A percentile compares a stretch with the other conserved stretches of the same genome.
These are phyloP conservation scores for Orestias chungarensis DNA, from an alignment of 2,797 vertebrate species.

Conservation along the genomic window DNA sequence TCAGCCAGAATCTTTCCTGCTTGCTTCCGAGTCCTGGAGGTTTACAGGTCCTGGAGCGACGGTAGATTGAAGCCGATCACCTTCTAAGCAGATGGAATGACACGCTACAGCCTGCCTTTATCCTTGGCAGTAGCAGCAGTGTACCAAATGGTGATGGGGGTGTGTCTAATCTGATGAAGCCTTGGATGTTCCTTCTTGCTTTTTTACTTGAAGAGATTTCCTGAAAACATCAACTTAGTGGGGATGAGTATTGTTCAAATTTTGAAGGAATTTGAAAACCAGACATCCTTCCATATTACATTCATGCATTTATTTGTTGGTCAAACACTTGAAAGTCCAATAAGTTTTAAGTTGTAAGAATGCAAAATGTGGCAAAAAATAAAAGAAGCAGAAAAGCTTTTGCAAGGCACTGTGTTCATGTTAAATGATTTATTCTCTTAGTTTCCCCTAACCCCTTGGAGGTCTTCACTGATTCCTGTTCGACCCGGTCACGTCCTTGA, in stretches of 20 bases:
- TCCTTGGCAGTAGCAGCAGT: no score
- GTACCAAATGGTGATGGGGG: no score
- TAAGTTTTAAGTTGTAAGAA: neutral
- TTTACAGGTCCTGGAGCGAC: no score
- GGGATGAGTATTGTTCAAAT: no score
- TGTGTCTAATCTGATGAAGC: neutral
- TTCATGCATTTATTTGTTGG: neutral
- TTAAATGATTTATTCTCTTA: constrained; percentile 7
- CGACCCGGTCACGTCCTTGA: neutral
- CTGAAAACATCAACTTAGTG: neutral
- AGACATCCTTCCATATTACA: neutral
- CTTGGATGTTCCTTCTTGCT: neutral
- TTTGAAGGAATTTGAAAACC: neutral
- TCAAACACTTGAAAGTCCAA: neutral
- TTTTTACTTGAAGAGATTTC: no score
- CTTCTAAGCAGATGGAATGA: no score
- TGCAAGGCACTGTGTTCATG: neutral
- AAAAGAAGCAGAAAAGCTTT: neutral
- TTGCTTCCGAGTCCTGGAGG: no score
- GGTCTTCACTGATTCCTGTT: neutral
- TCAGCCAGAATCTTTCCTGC: no score
- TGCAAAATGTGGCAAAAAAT: neutral
- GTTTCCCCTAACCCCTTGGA: constrained; percentile 14
- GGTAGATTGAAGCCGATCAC: no score
- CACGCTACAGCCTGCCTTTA: no score